Base-by-base conservation (phyloP, 1,140 invertebrate species). In the Brachionus koreanus region DNA sequence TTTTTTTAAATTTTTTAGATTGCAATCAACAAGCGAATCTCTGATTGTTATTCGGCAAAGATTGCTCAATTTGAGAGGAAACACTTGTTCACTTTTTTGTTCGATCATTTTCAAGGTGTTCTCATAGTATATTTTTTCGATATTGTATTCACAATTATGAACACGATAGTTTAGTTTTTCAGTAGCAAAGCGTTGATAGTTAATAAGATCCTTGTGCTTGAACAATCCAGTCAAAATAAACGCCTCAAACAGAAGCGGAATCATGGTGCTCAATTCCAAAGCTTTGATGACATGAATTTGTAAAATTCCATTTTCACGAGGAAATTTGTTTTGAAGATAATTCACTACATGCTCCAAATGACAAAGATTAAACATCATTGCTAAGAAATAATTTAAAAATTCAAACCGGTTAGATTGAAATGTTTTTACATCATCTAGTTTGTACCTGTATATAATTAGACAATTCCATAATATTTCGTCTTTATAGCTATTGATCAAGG, bases 401-500 rank as follows among this genome's bases (percentile, higher is more conserved):
- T 43, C 49, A 2, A 23, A 5, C 5, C 57, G 33, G 39, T 23
- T 39, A 1, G 33, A 39, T 37, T 33, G n/a, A 19, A 37, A 35
- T 37, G 19, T 39, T 19, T 9, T 16, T 12, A 23, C 10, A 42
- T 39, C 33, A 37, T 61, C 19, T 6, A 57, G 12, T 33, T 79
- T 57, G 35, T 39, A 79, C 35, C 61, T 79, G n/a, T 33, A 79
- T 10, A 79, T 16, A 79, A 43, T 19, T n/a, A 79, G 23, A 61
- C 76, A 79, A 63, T 57, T 61, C 76, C 76, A 79, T 61, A 79
- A 61, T 13, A 79, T 61, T 23, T 79, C 35, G 12, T 61, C 49
- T 61, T 79, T 79, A 25, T 23, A 65, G 61, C 61, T 39, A 5
- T 10, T 42, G n/a, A 65, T 61, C 35, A 79, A 25, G 1, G 46